These are phyloP conservation scores for Pogonognathellus flavescens DNA, from an alignment of 1,140 invertebrate genomes.

Conservation along the genomic window DNA sequence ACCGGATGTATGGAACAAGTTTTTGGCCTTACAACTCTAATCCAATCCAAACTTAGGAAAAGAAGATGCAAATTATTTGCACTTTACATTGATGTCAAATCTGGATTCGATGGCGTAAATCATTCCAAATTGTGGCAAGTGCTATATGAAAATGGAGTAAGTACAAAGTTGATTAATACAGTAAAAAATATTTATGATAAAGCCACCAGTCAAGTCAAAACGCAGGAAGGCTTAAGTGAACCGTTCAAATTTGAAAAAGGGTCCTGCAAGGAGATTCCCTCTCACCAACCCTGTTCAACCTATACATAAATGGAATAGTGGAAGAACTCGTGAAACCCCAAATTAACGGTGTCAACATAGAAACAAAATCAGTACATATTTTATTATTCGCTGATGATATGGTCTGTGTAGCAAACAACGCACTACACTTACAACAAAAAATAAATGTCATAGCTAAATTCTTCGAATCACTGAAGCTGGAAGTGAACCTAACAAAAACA, in stretches of 20 bases:
- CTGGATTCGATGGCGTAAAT: constrained; percentile 52
- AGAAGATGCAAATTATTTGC: constrained; percentile 51
- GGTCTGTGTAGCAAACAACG: no score
- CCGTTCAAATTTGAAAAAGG: constrained; percentile 4
- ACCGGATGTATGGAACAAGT: constrained; percentile 66
- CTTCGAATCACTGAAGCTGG: constrained; percentile 1
- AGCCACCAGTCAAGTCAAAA: background rate
- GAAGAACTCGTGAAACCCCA: background rate
- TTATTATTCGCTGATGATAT: constrained; percentile 56
- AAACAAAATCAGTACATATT: background rate
- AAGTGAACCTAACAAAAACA: constrained; percentile 53
- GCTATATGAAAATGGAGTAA: constrained; percentile 33
- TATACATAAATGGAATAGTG: constrained; percentile 31
- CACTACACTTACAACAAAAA: constrained; percentile 42
- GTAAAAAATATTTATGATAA: background rate
- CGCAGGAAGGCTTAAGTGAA: background rate
- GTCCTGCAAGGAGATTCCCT: constrained; percentile 49
- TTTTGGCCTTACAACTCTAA: no score
- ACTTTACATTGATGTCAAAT: constrained; percentile 52
- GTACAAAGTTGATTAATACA: constrained; percentile 20
- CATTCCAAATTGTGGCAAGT: constrained; percentile 42
- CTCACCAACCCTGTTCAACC: constrained; percentile 46
- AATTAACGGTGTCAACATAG: background rate
- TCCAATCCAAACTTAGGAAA: background rate
- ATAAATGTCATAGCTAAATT: constrained; percentile 20